Evolutionary conservation across 2,113 vertebrate species (phyloP).

Genomic region (Toxotes jaculatrix): DNA sequence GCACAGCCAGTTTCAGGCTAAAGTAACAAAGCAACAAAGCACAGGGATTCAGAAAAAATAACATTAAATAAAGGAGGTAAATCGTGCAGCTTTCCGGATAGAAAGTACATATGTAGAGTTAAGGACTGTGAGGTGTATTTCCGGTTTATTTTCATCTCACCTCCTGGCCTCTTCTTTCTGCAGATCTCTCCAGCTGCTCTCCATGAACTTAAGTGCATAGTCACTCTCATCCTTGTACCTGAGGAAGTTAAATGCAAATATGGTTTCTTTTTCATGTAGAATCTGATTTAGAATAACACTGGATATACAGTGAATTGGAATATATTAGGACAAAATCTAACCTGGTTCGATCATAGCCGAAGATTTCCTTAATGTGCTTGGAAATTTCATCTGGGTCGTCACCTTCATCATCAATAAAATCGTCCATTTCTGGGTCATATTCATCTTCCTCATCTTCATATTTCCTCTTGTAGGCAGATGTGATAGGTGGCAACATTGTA

Average conservation of each 20-base stretch:
- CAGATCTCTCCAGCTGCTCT: constrained; percentile 96
- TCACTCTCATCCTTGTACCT: constrained; percentile 99
- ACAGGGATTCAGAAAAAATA: constrained; percentile 24
- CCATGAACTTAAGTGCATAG: constrained; percentile 98
- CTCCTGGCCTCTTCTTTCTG: constrained; percentile 98
- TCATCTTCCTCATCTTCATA: constrained; percentile 91
- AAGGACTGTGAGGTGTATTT: neutral
- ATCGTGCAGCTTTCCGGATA: neutral
- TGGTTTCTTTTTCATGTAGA: neutral
- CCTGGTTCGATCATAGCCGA: constrained; percentile 94
- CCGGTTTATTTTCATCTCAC: constrained; percentile 74
- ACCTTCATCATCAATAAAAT: constrained; percentile 97
- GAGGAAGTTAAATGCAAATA: constrained; percentile 9
- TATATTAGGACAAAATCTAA: constrained; percentile 63
- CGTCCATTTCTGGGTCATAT: constrained; percentile 98
- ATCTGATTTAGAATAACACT: neutral
- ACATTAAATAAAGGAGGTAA: neutral
- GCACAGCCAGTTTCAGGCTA: constrained; percentile 91
- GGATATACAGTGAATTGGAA: neutral
- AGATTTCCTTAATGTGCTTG: constrained; percentile 96
- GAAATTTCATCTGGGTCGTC: constrained; percentile 94
- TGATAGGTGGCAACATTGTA: constrained; percentile 84
- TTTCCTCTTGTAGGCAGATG: constrained; percentile 85
- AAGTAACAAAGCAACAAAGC: constrained; percentile 22
- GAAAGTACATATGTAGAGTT: neutral